Base-by-base conservation (phyloP, 1,140 invertebrate genomes). In the Drosophila burlai region DNA sequence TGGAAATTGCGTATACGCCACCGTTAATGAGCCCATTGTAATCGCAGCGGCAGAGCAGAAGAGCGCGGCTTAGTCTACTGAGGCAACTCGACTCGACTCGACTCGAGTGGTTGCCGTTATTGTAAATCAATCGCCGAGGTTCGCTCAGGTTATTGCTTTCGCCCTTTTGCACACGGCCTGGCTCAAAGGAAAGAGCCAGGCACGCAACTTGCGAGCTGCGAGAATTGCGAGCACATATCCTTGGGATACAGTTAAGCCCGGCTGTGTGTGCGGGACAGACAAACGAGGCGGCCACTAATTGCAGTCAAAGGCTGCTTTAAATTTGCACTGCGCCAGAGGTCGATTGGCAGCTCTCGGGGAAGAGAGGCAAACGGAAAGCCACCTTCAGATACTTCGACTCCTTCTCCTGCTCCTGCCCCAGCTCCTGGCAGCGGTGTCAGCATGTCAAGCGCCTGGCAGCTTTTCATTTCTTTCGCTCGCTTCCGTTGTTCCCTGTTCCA, bases 221-320 rank as follows among this genome's bases (percentile, higher is more conserved):
- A 43, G 65, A 61, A 55, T 16, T 60, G 40, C 72, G 74, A 78
- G 80, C 76, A 78, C 11, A 81, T 82, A 90, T 90, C 74, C 77
- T 80, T 83, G 81, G 83, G 59, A 71, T 62, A 77, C 66, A 29
- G 46, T 46, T 26, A 26, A 57, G 36, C 54, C 54, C 13, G 21
- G 29, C 54, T 26, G 38, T 42, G 40, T 24, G 46, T 26, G 38
- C 40, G 45, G 75, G 71, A 62, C 67, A 86, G 74, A 85, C 72
- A 83, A 77, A 81, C 73, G 68, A 74, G 74, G 58, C 75, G 65
- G 72, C 76, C 83, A 79, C 90, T 92, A 92, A 92, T 92, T 92
- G 91, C 81, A 92, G 90, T 90, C 85, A 92, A 89, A 90, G 78
- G 81, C 58, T 63, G 81, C 83, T 89, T 87, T 84, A 87, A 81